A percentile compares a stretch with the other conserved stretches of the same genome.
Conservation (phyloP, 2,888 invertebrate species). For the Automeris io region DNA sequence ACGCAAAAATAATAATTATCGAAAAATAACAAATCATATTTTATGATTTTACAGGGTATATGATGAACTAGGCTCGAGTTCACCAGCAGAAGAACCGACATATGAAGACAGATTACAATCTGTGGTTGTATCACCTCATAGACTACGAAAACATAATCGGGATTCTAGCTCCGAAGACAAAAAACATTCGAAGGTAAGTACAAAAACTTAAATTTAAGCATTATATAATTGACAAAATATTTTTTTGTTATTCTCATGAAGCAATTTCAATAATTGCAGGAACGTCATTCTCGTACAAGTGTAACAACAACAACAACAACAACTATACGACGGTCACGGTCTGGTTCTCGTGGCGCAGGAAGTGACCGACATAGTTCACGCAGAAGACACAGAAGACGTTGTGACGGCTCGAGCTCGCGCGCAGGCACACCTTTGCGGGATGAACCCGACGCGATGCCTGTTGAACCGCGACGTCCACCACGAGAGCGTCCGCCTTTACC, state of each 20-base stretch:
- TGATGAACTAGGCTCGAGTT: conserved; percentile 78
- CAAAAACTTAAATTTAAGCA: not conserved
- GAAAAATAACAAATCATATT: too few relatives aligned
- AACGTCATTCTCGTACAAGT: conserved; percentile 52
- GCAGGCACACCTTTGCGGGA: conserved; percentile 80
- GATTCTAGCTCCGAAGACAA: conserved; percentile 86
- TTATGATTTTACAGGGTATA: conserved; percentile 45
- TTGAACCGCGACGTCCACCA: conserved; percentile 84
- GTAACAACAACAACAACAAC: too few relatives aligned
- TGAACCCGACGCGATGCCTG: conserved; percentile 83
- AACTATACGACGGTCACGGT: conserved; percentile 43
- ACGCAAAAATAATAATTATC: too few relatives aligned
- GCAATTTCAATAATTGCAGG: conserved; percentile 26
- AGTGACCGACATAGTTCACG: conserved; percentile 51
- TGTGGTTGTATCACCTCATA: conserved; percentile 71
- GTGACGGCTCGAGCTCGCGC: conserved; percentile 65
- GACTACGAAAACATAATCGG: conserved; percentile 57
- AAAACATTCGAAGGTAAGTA: conserved; percentile 56
- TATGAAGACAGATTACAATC: conserved; percentile 71
- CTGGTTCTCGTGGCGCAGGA: conserved; percentile 42
- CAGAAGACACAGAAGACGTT: conserved; percentile 67
- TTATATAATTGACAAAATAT: not conserved
- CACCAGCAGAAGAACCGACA: conserved; percentile 80
- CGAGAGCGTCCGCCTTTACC: conserved; percentile 81
- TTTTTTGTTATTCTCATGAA: not conserved